phyloP scores from a whole-genome alignment of 2,888 invertebrate species.

The Tuberolachnus salignus region DNA sequence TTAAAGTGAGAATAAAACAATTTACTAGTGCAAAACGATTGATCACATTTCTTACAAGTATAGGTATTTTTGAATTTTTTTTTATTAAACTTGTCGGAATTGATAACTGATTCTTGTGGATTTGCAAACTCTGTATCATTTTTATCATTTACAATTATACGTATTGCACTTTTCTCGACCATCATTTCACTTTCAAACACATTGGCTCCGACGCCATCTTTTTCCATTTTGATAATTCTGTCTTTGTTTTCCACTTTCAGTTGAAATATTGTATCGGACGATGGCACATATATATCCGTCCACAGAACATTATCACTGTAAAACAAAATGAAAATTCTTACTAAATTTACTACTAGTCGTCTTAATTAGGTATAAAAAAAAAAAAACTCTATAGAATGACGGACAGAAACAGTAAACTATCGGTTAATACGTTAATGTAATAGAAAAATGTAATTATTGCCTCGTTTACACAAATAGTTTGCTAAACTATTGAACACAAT shows the following conservation, averaged over 20 bases:
- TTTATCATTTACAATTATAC: not conserved
- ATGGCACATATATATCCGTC: too few relatives aligned
- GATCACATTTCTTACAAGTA: conserved; percentile 3
- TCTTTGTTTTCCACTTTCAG: not conserved
- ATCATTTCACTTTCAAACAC: conserved; percentile 18
- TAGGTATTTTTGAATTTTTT: not conserved
- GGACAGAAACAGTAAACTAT: too few relatives aligned
- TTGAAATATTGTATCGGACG: not conserved
- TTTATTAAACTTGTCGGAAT: not conserved
- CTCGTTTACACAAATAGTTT: too few relatives aligned
- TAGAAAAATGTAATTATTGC: too few relatives aligned
- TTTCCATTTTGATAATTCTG: conserved; percentile 9
- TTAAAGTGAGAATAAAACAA: not conserved
- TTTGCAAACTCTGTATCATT: not conserved
- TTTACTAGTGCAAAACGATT: not conserved
- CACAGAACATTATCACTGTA: not conserved
- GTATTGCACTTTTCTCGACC: not conserved
- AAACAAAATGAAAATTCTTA: too few relatives aligned
- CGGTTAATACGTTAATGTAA: too few relatives aligned
- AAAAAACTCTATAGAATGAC: too few relatives aligned
- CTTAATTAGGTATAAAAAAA: too few relatives aligned
- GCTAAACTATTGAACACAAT: too few relatives aligned
- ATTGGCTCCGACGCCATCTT: not conserved
- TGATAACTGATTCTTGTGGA: not conserved
- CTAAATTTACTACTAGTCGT: not conserved